phyloP scores from a whole-genome alignment of 2,113 vertebrate genomes.

The Psilopsiagon aurifrons region DNA sequence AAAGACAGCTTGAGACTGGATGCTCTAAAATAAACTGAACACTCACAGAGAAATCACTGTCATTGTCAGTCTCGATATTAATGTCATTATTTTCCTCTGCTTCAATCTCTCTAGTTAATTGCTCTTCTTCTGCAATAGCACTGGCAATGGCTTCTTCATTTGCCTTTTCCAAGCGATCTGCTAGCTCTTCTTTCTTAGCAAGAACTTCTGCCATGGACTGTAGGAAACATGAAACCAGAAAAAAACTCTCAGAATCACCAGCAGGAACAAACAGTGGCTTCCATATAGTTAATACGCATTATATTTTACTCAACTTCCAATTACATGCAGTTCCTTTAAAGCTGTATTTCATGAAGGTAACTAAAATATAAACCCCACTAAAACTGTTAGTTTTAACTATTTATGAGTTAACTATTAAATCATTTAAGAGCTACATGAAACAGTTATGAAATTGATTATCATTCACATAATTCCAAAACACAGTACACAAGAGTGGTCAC shows the following conservation, averaged over 20 bases:
- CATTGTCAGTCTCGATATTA: conserved; percentile 91
- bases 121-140: conserved; percentile 97
- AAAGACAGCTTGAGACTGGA: neutral
- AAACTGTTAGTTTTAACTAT: neutral
- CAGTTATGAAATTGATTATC: neutral
- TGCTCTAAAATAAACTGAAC: neutral
- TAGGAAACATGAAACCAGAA: neutral
- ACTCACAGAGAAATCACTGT: conserved; percentile 93
- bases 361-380: neutral
- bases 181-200: conserved; percentile 97
- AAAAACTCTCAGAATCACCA: neutral
- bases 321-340: neutral
- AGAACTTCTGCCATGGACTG: conserved; percentile 98
- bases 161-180: conserved; percentile 94
- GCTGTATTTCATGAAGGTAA: neutral
- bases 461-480: neutral
- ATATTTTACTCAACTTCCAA: neutral
- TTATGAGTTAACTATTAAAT: neutral
- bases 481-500: neutral
- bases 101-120: conserved; percentile 94
- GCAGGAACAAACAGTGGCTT: neutral
- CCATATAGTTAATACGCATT: neutral
- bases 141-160: conserved; percentile 99
- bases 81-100: conserved; percentile 92
- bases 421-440: neutral